Conservation (phyloP, 2,888 invertebrate genomes). For the Halocaridina rubra region DNA sequence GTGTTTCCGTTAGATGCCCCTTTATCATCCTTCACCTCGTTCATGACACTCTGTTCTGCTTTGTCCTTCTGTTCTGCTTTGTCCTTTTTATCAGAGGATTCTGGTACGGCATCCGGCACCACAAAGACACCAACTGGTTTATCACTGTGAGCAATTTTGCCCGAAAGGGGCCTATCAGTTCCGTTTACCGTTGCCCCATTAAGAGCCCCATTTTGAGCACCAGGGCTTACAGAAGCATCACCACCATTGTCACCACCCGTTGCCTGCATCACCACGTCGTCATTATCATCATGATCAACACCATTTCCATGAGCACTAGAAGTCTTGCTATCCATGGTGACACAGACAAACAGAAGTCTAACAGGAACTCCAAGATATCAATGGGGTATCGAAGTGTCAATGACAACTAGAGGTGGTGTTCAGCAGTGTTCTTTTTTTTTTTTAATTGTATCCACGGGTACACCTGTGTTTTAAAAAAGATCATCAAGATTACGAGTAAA, state of each 20-base stretch:
- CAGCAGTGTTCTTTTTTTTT: too few species aligned
- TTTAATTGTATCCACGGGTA: too few species aligned
- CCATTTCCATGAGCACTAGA: not conserved
- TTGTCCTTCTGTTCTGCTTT: not conserved
- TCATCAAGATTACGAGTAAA: not conserved
- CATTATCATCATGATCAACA: constrained; percentile 21
- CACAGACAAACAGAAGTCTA: too few species aligned
- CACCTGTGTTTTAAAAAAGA: not conserved
- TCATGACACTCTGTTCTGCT: not conserved
- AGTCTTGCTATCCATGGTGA: not conserved
- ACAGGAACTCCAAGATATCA: too few species aligned
- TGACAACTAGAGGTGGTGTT: too few species aligned
- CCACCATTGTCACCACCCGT: too few species aligned
- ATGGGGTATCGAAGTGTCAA: too few species aligned
- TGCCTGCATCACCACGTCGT: constrained; percentile 18
- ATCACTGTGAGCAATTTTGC: not conserved
- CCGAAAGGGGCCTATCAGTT: not conserved
- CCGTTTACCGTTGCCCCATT: not conserved
- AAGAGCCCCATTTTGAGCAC: not conserved
- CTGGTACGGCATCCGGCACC: not conserved
- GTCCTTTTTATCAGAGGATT: not conserved
- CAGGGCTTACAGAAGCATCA: too few species aligned
- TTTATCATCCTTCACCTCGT: too few species aligned
- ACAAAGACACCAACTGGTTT: not conserved
- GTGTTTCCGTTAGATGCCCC: too few species aligned